Percentiles rank a stretch among this genome's conserved stretches.
These are phyloP conservation scores for Acridotheres tristis DNA, from an alignment of 2,797 vertebrate genomes.

Conservation along the genomic window DNA sequence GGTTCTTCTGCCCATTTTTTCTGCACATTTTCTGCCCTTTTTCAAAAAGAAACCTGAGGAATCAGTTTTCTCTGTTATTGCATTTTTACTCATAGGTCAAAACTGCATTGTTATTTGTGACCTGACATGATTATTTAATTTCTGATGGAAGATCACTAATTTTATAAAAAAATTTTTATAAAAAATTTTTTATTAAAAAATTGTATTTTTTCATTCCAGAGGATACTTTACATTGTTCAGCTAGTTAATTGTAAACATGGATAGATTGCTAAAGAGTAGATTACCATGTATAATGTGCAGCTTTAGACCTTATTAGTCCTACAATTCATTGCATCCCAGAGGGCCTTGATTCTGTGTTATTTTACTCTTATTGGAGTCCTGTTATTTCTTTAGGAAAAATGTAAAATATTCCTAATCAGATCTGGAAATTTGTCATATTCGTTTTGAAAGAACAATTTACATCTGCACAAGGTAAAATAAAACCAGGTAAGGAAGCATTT, in stretches of 20 bases:
- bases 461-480: not conserved
- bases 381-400: not conserved
- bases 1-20: not conserved
- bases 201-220: not conserved
- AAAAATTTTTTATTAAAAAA: not conserved
- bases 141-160: not conserved
- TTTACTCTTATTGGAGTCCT: not conserved
- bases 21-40: not conserved
- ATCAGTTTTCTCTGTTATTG: not conserved
- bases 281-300: not conserved
- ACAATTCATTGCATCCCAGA: not conserved
- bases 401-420: not conserved
- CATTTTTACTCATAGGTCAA: not conserved
- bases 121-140: not conserved
- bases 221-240: not conserved
- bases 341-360: not conserved
- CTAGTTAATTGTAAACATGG: not conserved
- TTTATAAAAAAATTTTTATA: not conserved
- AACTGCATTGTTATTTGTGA: not conserved
- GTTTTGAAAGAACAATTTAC: not conserved
- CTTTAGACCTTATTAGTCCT: not conserved
- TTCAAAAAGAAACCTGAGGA: not conserved
- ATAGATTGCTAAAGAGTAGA: not conserved
- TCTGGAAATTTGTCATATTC: not conserved
- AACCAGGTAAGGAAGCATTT: not conserved